phyloP scores from a whole-genome alignment of 2,888 invertebrate genomes.

The Acanthoscelides obtectus region DNA sequence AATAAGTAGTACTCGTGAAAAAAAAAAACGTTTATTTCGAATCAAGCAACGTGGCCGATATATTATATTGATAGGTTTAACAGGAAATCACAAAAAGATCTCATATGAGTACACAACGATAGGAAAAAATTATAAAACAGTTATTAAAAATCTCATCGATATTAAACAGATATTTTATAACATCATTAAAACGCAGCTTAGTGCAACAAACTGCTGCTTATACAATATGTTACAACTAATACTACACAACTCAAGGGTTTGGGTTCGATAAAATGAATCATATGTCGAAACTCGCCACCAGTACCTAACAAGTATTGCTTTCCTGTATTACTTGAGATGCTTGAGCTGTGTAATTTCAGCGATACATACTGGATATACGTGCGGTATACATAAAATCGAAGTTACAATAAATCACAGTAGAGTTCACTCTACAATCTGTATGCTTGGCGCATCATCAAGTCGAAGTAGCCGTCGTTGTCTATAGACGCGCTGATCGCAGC shows the following conservation, averaged over 20 bases:
- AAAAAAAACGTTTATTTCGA: neutral
- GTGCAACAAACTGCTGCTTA: neutral
- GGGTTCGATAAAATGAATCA: too few relatives aligned
- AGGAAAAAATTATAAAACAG: neutral
- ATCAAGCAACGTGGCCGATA: neutral
- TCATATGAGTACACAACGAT: neutral
- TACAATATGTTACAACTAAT: too few relatives aligned
- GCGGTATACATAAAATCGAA: neutral
- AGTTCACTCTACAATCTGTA: constrained; percentile 68
- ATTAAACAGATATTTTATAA: neutral
- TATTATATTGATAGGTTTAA: neutral
- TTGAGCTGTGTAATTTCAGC: too few relatives aligned
- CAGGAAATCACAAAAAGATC: neutral
- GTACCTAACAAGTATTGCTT: too few relatives aligned
- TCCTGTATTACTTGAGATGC: too few relatives aligned
- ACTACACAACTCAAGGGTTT: too few relatives aligned
- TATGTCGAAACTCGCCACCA: too few relatives aligned
- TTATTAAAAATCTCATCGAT: neutral
- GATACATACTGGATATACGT: constrained; percentile 2
- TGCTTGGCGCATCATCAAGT: constrained; percentile 89
- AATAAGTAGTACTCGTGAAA: neutral
- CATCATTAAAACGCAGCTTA: neutral
- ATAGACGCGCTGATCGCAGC: constrained; percentile 90
- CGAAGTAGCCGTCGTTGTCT: constrained; percentile 91
- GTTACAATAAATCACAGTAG: neutral